Conservation (phyloP, 2,888 invertebrate genomes). For the Drosophila demipolita region DNA sequence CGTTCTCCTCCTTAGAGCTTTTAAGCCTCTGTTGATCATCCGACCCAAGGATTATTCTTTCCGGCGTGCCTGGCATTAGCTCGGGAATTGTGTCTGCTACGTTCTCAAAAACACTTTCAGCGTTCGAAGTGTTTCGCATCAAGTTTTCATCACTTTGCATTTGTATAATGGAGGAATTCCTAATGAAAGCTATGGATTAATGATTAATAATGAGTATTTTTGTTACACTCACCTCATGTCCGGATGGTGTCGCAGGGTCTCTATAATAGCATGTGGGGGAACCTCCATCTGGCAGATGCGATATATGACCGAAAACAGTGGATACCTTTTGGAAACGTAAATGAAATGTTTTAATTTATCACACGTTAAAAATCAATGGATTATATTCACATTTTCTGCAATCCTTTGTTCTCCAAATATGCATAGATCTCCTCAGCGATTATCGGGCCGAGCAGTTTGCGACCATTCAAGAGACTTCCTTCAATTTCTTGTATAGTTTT, state of each 20-base stretch:
- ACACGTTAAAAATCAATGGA: background rate
- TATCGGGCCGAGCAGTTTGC: conserved; percentile 97
- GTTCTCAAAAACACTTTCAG: conserved; percentile 24
- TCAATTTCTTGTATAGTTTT: conserved; percentile 96
- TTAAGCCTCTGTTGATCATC: background rate
- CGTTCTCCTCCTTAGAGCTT: background rate
- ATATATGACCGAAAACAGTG: conserved; percentile 97
- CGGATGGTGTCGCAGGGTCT: conserved; percentile 61
- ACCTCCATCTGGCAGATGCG: conserved; percentile 92
- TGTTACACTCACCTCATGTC: conserved; percentile 52
- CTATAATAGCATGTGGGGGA: conserved; percentile 88
- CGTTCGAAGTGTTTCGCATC: background rate
- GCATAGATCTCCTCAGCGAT: conserved; percentile 97
- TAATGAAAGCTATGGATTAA: conserved; percentile 1
- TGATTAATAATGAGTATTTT: background rate
- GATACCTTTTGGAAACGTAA: conserved; percentile 88
- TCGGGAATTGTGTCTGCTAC: conserved; percentile 41
- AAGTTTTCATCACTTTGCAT: conserved; percentile 27
- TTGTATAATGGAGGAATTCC: conserved; percentile 40
- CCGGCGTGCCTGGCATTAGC: background rate
- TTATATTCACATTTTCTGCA: conserved; percentile 90
- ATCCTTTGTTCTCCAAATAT: conserved; percentile 93
- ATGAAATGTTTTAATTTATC: background rate
- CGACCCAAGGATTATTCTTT: background rate
- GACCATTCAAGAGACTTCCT: conserved; percentile 96